These are phyloP conservation scores for Drosophila hamatofila DNA, from an alignment of 2,888 invertebrate species.

Conservation along the genomic window DNA sequence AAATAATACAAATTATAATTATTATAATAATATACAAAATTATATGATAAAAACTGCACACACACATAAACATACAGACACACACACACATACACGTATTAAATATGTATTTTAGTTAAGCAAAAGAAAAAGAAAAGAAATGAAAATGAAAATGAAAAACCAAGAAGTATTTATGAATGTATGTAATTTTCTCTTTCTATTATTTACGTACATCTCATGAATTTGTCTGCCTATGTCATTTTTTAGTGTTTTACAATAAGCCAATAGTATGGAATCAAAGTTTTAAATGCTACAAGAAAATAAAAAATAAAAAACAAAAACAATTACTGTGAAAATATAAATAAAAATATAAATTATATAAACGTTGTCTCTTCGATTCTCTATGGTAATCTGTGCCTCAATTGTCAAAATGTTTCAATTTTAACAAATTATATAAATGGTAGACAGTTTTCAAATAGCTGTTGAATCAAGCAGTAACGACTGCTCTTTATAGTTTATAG, in stretches of 20 bases:
- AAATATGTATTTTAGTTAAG: slow-evolving; percentile 58
- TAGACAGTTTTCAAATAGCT: not conserved
- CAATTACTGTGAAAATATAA: slow-evolving; percentile 62
- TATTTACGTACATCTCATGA: slow-evolving; percentile 68
- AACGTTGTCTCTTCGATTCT: not conserved
- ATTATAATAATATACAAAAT: slow-evolving; percentile 8
- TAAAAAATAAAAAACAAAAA: slow-evolving; percentile 33
- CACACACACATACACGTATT: slow-evolving; percentile 52
- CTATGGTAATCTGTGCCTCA: not conserved
- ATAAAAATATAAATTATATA: slow-evolving; percentile 48
- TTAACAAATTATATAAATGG: not conserved
- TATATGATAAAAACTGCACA: slow-evolving; percentile 27
- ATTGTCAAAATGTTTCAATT: not conserved
- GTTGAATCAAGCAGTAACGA: slow-evolving; percentile 1
- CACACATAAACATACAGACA: slow-evolving; percentile 6
- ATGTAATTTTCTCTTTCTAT: slow-evolving; percentile 56
- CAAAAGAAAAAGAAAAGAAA: not conserved
- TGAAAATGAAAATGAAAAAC: slow-evolving; percentile 15
- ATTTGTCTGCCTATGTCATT: slow-evolving; percentile 60
- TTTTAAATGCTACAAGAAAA: slow-evolving; percentile 56
- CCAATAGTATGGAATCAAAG: slow-evolving; percentile 61
- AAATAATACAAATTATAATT: slow-evolving; percentile 28
- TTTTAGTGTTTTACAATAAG: slow-evolving; percentile 63
- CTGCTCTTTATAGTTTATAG: not conserved
- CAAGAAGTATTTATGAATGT: slow-evolving; percentile 61